Base-by-base conservation (phyloP, 2,113 vertebrate genomes). In the Sialia sialis region DNA sequence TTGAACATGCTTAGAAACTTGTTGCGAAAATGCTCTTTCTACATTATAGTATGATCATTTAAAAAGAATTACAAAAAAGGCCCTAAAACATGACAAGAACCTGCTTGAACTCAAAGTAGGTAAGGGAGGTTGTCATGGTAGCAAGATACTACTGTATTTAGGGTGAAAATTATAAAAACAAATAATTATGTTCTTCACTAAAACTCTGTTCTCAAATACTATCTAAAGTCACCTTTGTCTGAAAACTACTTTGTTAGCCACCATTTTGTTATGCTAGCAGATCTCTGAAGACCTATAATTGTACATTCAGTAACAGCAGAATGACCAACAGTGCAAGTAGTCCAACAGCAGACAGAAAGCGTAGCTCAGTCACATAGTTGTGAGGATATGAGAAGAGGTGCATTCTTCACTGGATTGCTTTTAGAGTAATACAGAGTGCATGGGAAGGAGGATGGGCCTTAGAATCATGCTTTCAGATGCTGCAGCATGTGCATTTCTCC, bases 281-380 rank as follows among this genome's bases (percentile, higher is more conserved):
- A 51, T 13, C n/a, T 91, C 43, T 82, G 68, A 89, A 89, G 34
- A 87, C 12, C 20, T 87, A 4, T 60, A 73, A n/a, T 66, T 93
- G 8, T 76, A 7, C 29, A 22, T 56, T 79, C 11, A 62, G 22
- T 66, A 80, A 10, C 14, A 52, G 13, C 17, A 75, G 60, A 72
- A 75, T 63, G 46, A 58, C 19, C 79, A 54, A 15, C 7, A 54
- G 36, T 52, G 30, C 51, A 69, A 27, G 13, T 29, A 41, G 48
- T 48, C 29, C 58, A 55, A 14, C 21, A 55, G 39, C 0, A 0
- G 0, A 49, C 39, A 73, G 46, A 76, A 82, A 44, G 4, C 1
- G 0, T 19, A 9, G 41, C 55, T 81, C 38, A 14, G 0, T 56
- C 10, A 51, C 8, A 3, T 32, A 34, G 21, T 16, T 64, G 27